Conservation (phyloP, 2,797 vertebrate genomes). For the Gymnothorax reevesii region DNA sequence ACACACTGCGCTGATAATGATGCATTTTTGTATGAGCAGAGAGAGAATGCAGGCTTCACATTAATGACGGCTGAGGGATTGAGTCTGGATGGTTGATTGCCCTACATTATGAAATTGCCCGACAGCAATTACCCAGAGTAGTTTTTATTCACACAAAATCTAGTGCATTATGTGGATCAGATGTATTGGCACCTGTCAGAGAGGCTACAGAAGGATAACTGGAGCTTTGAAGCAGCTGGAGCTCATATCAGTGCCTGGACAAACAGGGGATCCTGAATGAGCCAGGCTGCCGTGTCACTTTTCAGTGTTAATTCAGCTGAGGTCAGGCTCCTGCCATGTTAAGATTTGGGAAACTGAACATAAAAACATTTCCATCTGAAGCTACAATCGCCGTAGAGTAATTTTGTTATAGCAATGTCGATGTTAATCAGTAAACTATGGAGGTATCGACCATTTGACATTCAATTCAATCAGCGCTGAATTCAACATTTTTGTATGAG, state of each 20-base stretch:
- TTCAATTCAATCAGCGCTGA: neutral
- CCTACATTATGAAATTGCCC: constrained; percentile 37
- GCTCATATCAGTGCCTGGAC: neutral
- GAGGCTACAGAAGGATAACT: neutral
- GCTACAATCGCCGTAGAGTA: neutral
- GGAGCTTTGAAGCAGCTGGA: neutral
- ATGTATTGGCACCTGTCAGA: constrained; percentile 39
- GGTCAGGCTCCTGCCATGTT: neutral
- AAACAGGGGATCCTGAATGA: neutral
- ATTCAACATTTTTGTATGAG: no score
- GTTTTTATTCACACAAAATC: constrained; percentile 14
- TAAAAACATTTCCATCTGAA: neutral
- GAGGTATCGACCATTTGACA: neutral
- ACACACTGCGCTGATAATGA: neutral
- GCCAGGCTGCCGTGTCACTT: neutral
- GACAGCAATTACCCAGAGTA: constrained; percentile 38
- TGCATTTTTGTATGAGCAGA: constrained; percentile 18
- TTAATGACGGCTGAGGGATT: constrained; percentile 29
- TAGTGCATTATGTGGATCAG: constrained; percentile 30
- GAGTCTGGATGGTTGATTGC: constrained; percentile 29
- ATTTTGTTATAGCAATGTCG: neutral
- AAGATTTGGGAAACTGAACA: neutral
- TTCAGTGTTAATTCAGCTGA: neutral
- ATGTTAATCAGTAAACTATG: neutral
- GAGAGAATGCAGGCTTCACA: constrained; percentile 23